These are phyloP conservation scores for Nomada goodeniana DNA, from an alignment of 2,888 invertebrate genomes.

Conservation along the genomic window DNA sequence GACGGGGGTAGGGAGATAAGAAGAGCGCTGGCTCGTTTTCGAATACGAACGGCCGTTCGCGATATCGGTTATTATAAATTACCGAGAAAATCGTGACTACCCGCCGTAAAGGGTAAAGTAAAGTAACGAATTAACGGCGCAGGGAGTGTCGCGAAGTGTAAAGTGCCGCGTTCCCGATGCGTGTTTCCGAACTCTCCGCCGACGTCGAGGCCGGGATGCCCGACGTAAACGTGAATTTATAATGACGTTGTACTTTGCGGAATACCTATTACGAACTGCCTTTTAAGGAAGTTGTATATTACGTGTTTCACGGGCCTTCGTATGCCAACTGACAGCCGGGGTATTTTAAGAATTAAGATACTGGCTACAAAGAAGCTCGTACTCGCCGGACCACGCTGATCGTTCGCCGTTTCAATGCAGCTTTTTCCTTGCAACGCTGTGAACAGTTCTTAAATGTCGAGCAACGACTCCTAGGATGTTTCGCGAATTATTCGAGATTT, in stretches of 20 bases:
- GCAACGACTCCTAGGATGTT: background rate
- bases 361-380: conserved; percentile 49
- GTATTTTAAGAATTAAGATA: conserved; percentile 58
- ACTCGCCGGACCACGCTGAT: background rate
- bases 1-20: conserved; percentile 37
- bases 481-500: background rate
- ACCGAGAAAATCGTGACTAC: conserved; percentile 70
- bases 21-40: conserved; percentile 69
- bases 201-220: conserved; percentile 30
- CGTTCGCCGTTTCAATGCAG: background rate
- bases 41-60: conserved; percentile 73
- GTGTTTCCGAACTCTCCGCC: conserved; percentile 52
- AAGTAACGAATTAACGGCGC: conserved; percentile 75
- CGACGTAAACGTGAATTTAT: conserved; percentile 71
- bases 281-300: conserved; percentile 71
- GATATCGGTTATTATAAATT: conserved; percentile 76
- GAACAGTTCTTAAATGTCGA: background rate
- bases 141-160: conserved; percentile 73
- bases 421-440: background rate
- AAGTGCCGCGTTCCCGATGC: conserved; percentile 70
- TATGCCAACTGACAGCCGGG: conserved; percentile 46
- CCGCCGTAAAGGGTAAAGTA: conserved; percentile 73
- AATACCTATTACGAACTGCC: conserved; percentile 68
- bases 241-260: conserved; percentile 69
- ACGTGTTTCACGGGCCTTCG: conserved; percentile 58